Percentiles rank a stretch among this genome's conserved stretches.
Conservation (phyloP, 92 coral and sea anemone genomes). For the Metridium senile region DNA sequence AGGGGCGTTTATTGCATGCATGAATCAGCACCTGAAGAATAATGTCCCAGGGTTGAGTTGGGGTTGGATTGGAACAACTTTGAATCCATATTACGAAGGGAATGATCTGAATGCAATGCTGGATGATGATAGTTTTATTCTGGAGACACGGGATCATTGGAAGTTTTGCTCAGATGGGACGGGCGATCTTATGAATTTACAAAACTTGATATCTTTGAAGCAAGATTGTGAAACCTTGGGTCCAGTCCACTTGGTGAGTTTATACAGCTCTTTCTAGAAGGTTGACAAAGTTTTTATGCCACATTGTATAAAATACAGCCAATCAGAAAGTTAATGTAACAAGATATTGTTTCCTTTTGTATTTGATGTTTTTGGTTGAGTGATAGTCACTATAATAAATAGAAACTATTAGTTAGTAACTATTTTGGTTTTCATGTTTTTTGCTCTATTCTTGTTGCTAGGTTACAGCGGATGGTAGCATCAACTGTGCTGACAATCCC, state of each 20-base stretch:
- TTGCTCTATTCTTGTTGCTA: not conserved
- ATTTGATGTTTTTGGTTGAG: too few species aligned
- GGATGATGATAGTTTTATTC: conserved; percentile 84
- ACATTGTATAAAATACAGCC: too few species aligned
- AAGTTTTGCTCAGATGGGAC: conserved; percentile 82
- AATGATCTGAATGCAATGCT: conserved; percentile 82
- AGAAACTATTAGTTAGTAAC: too few species aligned
- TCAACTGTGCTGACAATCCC: conserved; percentile 88
- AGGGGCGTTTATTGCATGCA: conserved; percentile 86
- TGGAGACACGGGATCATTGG: conserved; percentile 79
- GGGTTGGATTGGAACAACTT: too few species aligned
- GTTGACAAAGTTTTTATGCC: too few species aligned
- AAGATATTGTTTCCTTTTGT: too few species aligned
- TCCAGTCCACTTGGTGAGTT: conserved; percentile 73
- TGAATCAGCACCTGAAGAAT: too few species aligned
- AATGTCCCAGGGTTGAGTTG: too few species aligned
- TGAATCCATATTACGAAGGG: conserved; percentile 95
- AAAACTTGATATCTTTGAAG: conserved; percentile 61
- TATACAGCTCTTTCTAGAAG: too few species aligned
- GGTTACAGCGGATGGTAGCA: conserved; percentile 98
- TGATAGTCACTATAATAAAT: too few species aligned
- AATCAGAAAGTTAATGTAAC: too few species aligned
- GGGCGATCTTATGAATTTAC: conserved; percentile 85
- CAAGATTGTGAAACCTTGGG: conserved; percentile 48
- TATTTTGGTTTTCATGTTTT: not conserved